Evolutionary conservation across 1,140 invertebrate species (phyloP), one percentile per base, ranked within the genome.

Genomic region (Andrena cerasifolii): DNA sequence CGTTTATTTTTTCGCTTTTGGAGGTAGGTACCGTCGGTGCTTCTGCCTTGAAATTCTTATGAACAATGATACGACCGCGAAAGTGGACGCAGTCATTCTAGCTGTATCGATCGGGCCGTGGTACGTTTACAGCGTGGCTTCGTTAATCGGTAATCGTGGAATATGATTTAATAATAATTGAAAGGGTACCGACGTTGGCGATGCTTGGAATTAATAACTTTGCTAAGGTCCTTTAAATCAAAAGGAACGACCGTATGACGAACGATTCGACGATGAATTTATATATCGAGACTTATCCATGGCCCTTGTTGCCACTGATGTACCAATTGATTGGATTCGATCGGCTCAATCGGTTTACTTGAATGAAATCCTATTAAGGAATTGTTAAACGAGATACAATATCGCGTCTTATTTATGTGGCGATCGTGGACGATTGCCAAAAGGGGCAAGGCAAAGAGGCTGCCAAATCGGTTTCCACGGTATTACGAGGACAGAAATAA

Each of bases 401-500:
- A 73, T 86, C 79, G 18, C 65, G 51, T 43, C 61, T 81, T 85
- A 80, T 78, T 86, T 83, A 74, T 78, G 61, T 67, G 59, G 45
- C 54, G 31, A 65, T 76, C 62, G 51, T 83, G 84, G 84, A 72
- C 66, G 53, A 40, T 56, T 70, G 81, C 81, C 84, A 76, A 71
- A 66, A 45, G 26, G 31, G 56, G 7, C 31, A n/a, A 53, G 28
- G 24, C 54, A 21, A 73, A 45, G 56, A 49, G 47, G 51, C 26
- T 85, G 83, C 78, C 80, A 85, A 83, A 86, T 85, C 71, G 70
- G 56, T 65, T 78, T 74, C 40, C 56, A 51, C 33, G 66, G 61
- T 68, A 84, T 81, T 82, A 56, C 65, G 7, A 53, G 14, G 70
- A 61, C 49, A 74, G 65, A 59, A 83, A 78, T 75, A 72, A 80